Evolutionary conservation across 2,797 vertebrate species (phyloP).

Genomic region (Spondyliosoma cantharus): DNA sequence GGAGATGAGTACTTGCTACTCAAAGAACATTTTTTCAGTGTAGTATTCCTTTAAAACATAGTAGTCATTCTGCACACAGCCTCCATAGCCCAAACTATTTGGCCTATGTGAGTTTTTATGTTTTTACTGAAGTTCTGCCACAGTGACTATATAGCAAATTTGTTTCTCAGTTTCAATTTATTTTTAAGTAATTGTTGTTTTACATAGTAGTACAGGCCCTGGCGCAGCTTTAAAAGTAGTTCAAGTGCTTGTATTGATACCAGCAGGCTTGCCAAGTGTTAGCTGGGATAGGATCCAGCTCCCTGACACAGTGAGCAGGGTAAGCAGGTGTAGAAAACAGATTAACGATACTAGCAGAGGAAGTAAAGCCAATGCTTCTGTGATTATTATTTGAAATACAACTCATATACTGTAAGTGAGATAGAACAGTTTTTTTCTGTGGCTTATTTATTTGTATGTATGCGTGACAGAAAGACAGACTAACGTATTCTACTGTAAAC

Average conservation of each 20-base stretch:
- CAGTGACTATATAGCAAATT: not conserved
- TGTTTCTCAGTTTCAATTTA: not conserved
- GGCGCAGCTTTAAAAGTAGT: constrained; percentile 29
- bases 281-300: constrained; percentile 34
- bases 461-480: not conserved
- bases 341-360: constrained; percentile 13
- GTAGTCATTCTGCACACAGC: not conserved
- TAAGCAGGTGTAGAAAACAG: constrained; percentile 1
- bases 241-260: not conserved
- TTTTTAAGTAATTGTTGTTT: not conserved
- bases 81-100: not conserved
- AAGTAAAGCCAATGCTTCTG: not conserved
- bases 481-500: not conserved
- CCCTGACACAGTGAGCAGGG: constrained; percentile 24
- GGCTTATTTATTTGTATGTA: constrained; percentile 4
- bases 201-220: constrained; percentile 4
- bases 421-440: not conserved
- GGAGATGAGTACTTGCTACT: too few species aligned
- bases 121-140: not conserved
- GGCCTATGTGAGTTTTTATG: not conserved
- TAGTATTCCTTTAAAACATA: too few species aligned
- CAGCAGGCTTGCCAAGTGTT: constrained; percentile 28
- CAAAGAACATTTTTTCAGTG: too few species aligned
- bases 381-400: not conserved
- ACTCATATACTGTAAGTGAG: not conserved